phyloP scores from a whole-genome alignment of 2,888 invertebrate genomes.

The Hirtodrosophila confusa region DNA sequence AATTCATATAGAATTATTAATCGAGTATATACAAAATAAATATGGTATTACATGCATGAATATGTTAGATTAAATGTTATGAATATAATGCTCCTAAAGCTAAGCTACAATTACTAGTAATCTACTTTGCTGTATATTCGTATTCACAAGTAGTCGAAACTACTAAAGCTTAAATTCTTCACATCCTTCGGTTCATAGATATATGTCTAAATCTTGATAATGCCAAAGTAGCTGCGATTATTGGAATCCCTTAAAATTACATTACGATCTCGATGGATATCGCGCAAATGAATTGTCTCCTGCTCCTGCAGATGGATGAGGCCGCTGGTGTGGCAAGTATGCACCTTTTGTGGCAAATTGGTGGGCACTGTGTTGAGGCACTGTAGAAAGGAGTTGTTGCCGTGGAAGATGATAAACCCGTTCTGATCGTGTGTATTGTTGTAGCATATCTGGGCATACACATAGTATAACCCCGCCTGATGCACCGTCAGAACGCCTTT shows the following conservation, averaged over 20 bases:
- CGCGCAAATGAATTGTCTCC: conserved; percentile 89
- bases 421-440: conserved; percentile 91
- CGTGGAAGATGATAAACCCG: conserved; percentile 89
- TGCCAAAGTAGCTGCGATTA: conserved; percentile 92
- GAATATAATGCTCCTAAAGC: conserved; percentile 20
- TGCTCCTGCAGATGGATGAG: conserved; percentile 87
- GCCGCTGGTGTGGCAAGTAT: conserved; percentile 90
- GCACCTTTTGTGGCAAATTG: conserved; percentile 86
- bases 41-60: conserved; percentile 36
- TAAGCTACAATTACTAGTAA: conserved; percentile 44
- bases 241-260: conserved; percentile 86
- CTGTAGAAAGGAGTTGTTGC: conserved; percentile 88
- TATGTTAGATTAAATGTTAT: conserved; percentile 13
- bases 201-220: conserved; percentile 86
- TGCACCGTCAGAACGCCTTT: conserved; percentile 88
- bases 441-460: conserved; percentile 92
- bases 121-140: conserved; percentile 57
- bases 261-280: conserved; percentile 85
- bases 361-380: conserved; percentile 89
- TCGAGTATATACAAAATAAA: conserved; percentile 57
- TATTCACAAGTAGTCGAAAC: conserved; percentile 39
- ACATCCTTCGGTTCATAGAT: neutral
- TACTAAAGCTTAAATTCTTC: conserved; percentile 42
- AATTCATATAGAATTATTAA: conserved; percentile 32
- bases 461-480: conserved; percentile 90